phyloP scores from a whole-genome alignment of 2,888 invertebrate species.

The Cephus sareptanus region DNA sequence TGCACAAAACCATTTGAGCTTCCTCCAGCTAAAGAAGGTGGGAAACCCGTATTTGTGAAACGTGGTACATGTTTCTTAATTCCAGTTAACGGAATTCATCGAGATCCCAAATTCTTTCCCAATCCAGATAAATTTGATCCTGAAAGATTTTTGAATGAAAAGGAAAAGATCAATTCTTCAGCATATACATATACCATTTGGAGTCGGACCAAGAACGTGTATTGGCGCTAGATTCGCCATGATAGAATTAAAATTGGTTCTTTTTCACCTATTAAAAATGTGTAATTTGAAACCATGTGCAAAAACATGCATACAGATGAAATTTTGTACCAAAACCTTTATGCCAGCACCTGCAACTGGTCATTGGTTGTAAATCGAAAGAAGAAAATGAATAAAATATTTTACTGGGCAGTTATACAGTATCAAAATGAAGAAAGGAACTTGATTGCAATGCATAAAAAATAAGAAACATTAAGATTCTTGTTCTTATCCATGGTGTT shows the following conservation, averaged over 20 bases:
- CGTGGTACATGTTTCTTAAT: conserved; percentile 52
- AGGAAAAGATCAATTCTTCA: conserved; percentile 44
- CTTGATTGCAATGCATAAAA: too few relatives aligned
- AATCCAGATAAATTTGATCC: conserved; percentile 64
- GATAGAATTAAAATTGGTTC: conserved; percentile 37
- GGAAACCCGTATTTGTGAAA: conserved; percentile 47
- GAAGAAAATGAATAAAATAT: conserved; percentile 22
- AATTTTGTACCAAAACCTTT: conserved; percentile 30
- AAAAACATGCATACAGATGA: conserved; percentile 36
- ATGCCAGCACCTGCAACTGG: conserved; percentile 35
- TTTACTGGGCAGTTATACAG: too few relatives aligned
- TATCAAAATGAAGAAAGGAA: too few relatives aligned
- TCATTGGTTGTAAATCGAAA: conserved; percentile 41
- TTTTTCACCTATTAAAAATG: conserved; percentile 39
- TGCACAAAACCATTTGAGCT: conserved; percentile 55
- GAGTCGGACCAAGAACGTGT: conserved; percentile 59
- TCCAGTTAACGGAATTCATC: conserved; percentile 58
- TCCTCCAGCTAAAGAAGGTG: conserved; percentile 51
- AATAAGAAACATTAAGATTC: too few relatives aligned
- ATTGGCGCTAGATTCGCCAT: conserved; percentile 52
- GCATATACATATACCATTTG: conserved; percentile 61
- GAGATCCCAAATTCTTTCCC: conserved; percentile 55
- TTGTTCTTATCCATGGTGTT: too few relatives aligned
- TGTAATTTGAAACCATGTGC: conserved; percentile 35
- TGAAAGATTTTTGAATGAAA: conserved; percentile 54